Percentiles rank a stretch among this genome's conserved stretches.
Conservation (phyloP, 2,113 vertebrate genomes). For the Bungarus multicinctus region DNA sequence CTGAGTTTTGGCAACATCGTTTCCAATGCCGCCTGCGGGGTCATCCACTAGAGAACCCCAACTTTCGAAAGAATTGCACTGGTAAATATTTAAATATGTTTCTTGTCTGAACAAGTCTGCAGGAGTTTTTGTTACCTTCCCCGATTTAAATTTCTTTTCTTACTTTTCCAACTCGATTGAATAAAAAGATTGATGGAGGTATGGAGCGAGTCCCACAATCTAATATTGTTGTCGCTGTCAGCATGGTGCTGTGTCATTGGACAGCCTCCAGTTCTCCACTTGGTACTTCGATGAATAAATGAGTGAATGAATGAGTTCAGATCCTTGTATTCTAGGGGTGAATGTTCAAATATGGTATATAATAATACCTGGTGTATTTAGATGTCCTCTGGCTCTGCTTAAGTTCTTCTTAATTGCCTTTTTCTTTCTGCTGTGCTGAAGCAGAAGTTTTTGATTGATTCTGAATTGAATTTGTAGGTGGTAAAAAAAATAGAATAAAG, state of each 20-base stretch:
- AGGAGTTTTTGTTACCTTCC: not conserved
- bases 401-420: not conserved
- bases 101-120: not conserved
- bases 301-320: not conserved
- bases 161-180: not conserved
- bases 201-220: not conserved
- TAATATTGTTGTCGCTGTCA: too few species aligned
- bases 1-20: slow-evolving; percentile 97
- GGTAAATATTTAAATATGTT: slow-evolving; percentile 70
- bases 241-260: not conserved
- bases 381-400: not conserved
- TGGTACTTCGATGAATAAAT: not conserved
- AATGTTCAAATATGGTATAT: not conserved
- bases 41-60: slow-evolving; percentile 86
- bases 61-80: slow-evolving; percentile 91
- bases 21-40: slow-evolving; percentile 94
- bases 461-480: slow-evolving; percentile 7
- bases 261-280: not conserved
- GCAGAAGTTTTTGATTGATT: not conserved
- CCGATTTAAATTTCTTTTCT: not conserved
- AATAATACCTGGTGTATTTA: not conserved
- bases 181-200: not conserved
- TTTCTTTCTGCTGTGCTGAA: not conserved
- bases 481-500: slow-evolving; percentile 4
- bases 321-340: not conserved